Evolutionary conservation across 1,140 invertebrate genomes (phyloP), one percentile per base, ranked within the genome.

Genomic region (Eciton burchellii): DNA sequence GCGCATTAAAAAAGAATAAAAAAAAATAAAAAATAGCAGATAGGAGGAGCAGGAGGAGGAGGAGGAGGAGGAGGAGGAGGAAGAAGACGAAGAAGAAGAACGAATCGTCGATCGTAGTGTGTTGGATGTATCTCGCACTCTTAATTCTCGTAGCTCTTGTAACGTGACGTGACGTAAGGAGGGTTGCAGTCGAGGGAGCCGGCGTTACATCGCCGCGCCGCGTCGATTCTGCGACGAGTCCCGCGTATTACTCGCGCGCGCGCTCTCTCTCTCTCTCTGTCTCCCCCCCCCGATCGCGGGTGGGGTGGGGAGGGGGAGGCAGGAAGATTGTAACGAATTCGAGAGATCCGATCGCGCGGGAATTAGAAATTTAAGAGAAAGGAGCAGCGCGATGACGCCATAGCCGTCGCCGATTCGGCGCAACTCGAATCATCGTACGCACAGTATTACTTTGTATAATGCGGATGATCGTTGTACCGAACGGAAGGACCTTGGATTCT

Each of bases 351-450:
- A 21, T 3, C 74, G 21, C 73, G 41, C 65, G 43, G 47, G 45
- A 85, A 81, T 85, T 71, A 16, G n/a, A 82, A 65, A 76, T 76
- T 76, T 76, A 76, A 65, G 59, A 21, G 4, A 65, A 8, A 49
- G 14, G 5, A n/a, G 56, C 56, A 60, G 49, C 54, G 29, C 65
- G 47, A 3, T 35, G 35, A 35, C 35, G 65, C 2, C 41, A 14
- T 29, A 14, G 43, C 49, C 41, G 66, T 79, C 70, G 43, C 11
- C 21, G 57, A 63, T 79, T 79, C 21, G 41, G 52, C 49, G 19
- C 43, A 79, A 5, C 19, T 29, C 26, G 43, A 6, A 57, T n/a
- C 14, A 35, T 35, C 35, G 35, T 35, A 16, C 16, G 24, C 41
- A 47, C 8, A 57, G 47, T 54, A 57, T 79, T 81, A 81, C 43